Conservation (phyloP, 2,888 invertebrate genomes). For the Zele albiditarsus region DNA sequence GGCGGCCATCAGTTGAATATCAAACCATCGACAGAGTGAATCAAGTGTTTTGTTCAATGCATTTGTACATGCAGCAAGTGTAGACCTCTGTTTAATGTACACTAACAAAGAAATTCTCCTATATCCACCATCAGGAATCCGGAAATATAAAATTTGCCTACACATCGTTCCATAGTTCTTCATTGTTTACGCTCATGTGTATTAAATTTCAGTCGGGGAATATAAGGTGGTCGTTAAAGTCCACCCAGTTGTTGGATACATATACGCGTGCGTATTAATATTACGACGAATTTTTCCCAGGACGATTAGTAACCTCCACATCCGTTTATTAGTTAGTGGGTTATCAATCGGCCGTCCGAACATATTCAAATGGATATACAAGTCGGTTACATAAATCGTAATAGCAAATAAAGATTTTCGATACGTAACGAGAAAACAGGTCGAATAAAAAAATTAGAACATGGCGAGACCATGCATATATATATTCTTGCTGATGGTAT, state of each 20-base stretch:
- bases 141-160: constrained; percentile 15
- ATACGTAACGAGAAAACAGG: not conserved
- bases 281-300: not conserved
- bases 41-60: not conserved
- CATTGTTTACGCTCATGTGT: not conserved
- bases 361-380: not conserved
- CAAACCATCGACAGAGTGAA: not conserved
- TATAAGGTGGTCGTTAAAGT: constrained; percentile 4
- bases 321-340: not conserved
- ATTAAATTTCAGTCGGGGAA: not conserved
- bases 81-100: not conserved
- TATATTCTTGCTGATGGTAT: constrained; percentile 45
- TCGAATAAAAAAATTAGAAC: constrained; percentile 18
- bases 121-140: not conserved
- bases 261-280: not conserved
- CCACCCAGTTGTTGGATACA: not conserved
- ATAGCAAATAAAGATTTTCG: not conserved
- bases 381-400: not conserved
- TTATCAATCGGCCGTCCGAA: not conserved
- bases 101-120: not conserved
- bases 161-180: constrained; percentile 24
- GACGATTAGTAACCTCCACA: not conserved
- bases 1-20: not conserved
- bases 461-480: constrained; percentile 38
- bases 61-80: not conserved